A percentile compares a stretch with the other conserved stretches of the same genome.
Conservation (phyloP, 2,888 invertebrate genomes). For the Zhengitettix transpicula region DNA sequence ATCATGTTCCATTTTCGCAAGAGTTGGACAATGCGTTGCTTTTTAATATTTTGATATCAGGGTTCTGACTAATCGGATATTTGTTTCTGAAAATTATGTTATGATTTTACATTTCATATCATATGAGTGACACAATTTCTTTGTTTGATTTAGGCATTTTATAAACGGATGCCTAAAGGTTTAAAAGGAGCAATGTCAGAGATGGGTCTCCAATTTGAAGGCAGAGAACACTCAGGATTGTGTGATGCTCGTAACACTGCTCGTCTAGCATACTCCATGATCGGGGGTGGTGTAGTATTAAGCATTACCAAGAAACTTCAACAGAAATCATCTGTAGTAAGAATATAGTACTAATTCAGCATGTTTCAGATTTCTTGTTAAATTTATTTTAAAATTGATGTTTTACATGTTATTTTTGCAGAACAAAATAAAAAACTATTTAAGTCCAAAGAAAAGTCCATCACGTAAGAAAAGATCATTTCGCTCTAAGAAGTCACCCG, state of each 20-base stretch:
- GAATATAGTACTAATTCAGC: background rate
- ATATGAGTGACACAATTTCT: too few relatives aligned
- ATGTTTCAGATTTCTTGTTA: background rate
- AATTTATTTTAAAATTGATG: background rate
- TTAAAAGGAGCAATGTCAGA: constrained; percentile 36
- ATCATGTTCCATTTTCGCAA: too few relatives aligned
- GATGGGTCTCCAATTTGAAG: constrained; percentile 38
- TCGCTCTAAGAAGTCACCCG: background rate
- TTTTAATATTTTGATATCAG: too few relatives aligned
- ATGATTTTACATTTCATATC: too few relatives aligned
- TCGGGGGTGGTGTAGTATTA: constrained; percentile 35
- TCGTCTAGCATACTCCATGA: constrained; percentile 35
- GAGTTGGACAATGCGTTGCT: too few relatives aligned
- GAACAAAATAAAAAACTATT: background rate
- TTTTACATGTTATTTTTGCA: background rate
- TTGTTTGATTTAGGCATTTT: constrained; percentile 28
- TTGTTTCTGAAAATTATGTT: too few relatives aligned
- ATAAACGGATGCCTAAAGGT: constrained; percentile 34
- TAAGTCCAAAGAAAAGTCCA: background rate
- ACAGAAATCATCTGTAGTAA: background rate
- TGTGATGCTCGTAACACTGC: constrained; percentile 45
- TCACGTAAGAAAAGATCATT: background rate
- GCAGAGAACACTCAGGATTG: constrained; percentile 40
- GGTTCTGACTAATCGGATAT: too few relatives aligned
- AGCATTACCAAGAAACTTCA: constrained; percentile 26